These are phyloP conservation scores for Lypha dubia DNA, from an alignment of 2,888 invertebrate genomes.

Conservation along the genomic window DNA sequence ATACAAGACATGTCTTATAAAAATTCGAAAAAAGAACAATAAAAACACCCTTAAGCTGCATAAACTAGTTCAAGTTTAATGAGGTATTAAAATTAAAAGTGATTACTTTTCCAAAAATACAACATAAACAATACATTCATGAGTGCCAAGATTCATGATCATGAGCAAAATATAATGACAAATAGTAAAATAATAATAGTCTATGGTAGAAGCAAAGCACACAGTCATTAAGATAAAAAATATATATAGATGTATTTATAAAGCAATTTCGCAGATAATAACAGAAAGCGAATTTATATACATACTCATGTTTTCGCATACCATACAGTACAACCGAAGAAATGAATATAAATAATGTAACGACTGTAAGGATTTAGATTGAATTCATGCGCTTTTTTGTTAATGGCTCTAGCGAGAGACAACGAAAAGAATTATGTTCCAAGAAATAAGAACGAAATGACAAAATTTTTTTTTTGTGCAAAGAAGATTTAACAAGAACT, in stretches of 20 bases:
- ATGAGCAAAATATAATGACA: conserved; percentile 18
- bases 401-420: background rate
- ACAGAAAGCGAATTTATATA: background rate
- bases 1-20: background rate
- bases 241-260: too few relatives aligned
- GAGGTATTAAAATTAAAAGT: conserved; percentile 49
- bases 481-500: background rate
- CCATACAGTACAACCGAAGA: background rate
- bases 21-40: background rate
- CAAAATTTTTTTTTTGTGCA: background rate
- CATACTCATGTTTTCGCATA: conserved; percentile 1
- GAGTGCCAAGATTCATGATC: background rate
- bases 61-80: conserved; percentile 53
- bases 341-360: background rate
- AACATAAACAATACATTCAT: background rate
- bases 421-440: background rate
- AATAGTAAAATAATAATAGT: background rate
- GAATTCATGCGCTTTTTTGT: background rate
- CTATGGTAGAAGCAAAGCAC: background rate
- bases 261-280: background rate
- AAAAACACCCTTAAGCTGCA: background rate
- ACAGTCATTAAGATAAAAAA: background rate
- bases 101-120: conserved; percentile 25
- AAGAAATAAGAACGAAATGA: background rate
- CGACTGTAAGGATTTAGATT: background rate